phyloP scores from a whole-genome alignment of 2,113 vertebrate genomes.

The Chamaetylas fuelleborni region DNA sequence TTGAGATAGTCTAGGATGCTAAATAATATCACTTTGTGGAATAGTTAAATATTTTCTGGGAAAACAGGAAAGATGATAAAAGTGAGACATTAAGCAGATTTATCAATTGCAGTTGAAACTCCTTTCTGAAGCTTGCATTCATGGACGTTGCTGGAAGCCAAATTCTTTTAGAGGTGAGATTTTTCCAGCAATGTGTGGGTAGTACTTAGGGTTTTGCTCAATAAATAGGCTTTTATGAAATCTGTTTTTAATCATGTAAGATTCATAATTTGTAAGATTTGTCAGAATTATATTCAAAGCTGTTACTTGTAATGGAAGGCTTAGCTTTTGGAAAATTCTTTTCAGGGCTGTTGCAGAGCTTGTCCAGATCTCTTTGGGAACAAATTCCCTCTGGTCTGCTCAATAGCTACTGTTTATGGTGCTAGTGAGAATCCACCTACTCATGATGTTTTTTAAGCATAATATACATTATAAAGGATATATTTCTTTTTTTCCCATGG shows the following conservation, averaged over 20 bases:
- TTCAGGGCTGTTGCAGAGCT: background rate
- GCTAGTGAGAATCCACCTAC: background rate
- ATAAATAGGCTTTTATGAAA: background rate
- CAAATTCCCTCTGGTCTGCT: background rate
- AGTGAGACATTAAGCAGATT: background rate
- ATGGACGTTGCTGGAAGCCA: background rate
- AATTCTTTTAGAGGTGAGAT: background rate
- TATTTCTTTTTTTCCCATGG: background rate
- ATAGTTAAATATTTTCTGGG: background rate
- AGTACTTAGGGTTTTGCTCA: background rate
- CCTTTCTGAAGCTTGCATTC: background rate
- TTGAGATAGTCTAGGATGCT: background rate
- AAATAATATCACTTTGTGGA: background rate
- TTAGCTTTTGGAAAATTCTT: background rate
- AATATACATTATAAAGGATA: background rate
- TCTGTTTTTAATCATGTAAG: background rate
- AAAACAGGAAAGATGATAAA: background rate
- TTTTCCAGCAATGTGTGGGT: background rate
- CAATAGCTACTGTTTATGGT: background rate
- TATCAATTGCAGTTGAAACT: background rate
- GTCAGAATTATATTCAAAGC: background rate
- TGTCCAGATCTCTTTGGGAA: background rate
- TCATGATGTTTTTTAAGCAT: background rate
- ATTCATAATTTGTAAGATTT: background rate
- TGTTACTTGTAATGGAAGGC: background rate